Evolutionary conservation across 2,113 vertebrate species (phyloP).

Genomic region (Picathartes gymnocephalus): DNA sequence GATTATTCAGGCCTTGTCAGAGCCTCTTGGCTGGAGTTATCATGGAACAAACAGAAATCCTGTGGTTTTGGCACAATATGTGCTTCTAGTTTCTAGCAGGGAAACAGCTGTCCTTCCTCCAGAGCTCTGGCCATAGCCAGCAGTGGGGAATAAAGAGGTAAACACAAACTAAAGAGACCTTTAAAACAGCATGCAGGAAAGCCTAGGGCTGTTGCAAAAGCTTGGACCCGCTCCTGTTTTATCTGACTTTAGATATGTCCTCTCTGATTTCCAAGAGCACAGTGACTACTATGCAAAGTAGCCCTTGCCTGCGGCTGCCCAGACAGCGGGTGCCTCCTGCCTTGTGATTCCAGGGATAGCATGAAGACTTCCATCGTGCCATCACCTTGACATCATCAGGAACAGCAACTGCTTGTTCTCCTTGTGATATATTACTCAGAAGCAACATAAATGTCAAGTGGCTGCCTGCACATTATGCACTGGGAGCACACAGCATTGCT

Average conservation of each 20-base stretch:
- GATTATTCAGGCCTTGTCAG: background rate
- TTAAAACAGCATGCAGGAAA: background rate
- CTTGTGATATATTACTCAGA: background rate
- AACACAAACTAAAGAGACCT: background rate
- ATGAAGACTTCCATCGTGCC: background rate
- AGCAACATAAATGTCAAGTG: conserved; percentile 30
- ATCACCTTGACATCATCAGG: conserved; percentile 35
- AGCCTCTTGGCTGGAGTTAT: background rate
- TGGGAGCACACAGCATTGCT: background rate
- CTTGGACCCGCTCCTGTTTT: background rate
- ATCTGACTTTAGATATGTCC: background rate
- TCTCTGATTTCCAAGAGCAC: background rate
- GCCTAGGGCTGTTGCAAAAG: background rate
- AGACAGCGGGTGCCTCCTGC: background rate
- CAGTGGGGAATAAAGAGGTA: background rate
- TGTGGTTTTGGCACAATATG: background rate
- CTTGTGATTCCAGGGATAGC: background rate
- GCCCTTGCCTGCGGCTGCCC: background rate
- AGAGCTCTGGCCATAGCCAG: background rate
- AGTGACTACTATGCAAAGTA: background rate
- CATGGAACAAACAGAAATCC: background rate
- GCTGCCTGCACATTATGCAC: background rate
- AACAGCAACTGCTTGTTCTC: conserved; percentile 32
- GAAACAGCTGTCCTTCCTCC: background rate
- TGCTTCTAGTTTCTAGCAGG: background rate